Evolutionary conservation across 1,140 invertebrate genomes (phyloP).

Genomic region (Drosophila virilis): DNA sequence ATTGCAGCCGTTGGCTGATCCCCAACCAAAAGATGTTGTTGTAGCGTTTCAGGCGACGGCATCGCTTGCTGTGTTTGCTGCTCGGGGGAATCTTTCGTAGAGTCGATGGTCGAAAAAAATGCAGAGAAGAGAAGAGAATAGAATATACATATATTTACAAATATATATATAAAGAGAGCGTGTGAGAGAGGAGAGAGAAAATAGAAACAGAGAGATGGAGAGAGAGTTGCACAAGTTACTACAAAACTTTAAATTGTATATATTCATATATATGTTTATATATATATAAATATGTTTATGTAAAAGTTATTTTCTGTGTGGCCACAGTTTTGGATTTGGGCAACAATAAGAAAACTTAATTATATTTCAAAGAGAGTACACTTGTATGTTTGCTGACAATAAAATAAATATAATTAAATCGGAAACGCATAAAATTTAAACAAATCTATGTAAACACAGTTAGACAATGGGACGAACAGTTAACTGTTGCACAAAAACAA

Average conservation of each 20-base stretch:
- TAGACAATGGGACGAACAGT: not conserved
- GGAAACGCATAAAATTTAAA: not conserved
- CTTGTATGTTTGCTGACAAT: constrained; percentile 20
- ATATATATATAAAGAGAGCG: constrained; percentile 39
- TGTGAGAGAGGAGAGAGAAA: constrained; percentile 1
- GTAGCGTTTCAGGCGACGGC: constrained; percentile 61
- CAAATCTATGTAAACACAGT: not conserved
- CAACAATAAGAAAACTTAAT: constrained; percentile 1
- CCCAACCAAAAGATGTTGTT: constrained; percentile 42
- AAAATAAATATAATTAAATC: constrained; percentile 31
- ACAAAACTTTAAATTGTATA: constrained; percentile 33
- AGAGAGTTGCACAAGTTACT: constrained; percentile 58
- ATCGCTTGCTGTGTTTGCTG: constrained; percentile 55
- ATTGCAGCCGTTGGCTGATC: constrained; percentile 65
- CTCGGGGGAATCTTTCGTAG: constrained; percentile 62
- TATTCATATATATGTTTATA: constrained; percentile 31
- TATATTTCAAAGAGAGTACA: constrained; percentile 13
- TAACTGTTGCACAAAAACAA: not conserved
- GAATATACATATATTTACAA: constrained; percentile 40
- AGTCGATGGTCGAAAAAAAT: constrained; percentile 44
- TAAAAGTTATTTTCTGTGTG: not conserved
- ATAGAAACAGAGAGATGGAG: constrained; percentile 38
- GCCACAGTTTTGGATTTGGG: not conserved
- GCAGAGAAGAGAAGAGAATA: constrained; percentile 53
- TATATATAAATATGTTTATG: too few relatives aligned